phyloP scores from a whole-genome alignment of 2,888 invertebrate genomes.

The Ormyrus nitidulus region DNA sequence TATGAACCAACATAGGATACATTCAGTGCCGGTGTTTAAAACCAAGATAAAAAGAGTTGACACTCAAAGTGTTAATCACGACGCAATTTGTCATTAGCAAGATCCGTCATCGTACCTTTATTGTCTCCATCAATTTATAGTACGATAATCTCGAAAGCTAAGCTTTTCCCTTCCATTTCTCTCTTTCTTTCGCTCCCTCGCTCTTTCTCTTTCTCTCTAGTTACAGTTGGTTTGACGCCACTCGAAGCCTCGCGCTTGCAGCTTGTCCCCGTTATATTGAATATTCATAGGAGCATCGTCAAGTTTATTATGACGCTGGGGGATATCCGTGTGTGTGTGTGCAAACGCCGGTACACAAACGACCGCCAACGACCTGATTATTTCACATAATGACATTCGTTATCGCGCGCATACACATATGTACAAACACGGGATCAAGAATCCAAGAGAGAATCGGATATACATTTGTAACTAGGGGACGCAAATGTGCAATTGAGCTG shows the following conservation, averaged over 20 bases:
- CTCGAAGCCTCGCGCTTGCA: constrained; percentile 2
- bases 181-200: too few species aligned
- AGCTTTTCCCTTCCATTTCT: background rate
- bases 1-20: too few species aligned
- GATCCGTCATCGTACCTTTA: constrained; percentile 10
- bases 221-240: background rate
- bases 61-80: constrained; percentile 13
- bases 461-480: too few species aligned
- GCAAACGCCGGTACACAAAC: background rate
- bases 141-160: constrained; percentile 3
- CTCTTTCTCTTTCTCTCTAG: too few species aligned
- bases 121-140: constrained; percentile 18
- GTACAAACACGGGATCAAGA: constrained; percentile 1
- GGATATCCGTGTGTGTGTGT: too few species aligned
- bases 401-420: constrained; percentile 16
- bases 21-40: too few species aligned
- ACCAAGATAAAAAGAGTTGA: background rate
- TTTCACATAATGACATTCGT: constrained; percentile 53
- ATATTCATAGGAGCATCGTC: constrained; percentile 42
- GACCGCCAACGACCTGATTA: constrained; percentile 44
- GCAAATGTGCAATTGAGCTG: too few species aligned
- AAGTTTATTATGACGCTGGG: constrained; percentile 18
- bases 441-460: background rate
- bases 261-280: constrained; percentile 38
- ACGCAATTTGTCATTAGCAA: background rate